Conservation (phyloP, 2,113 vertebrate genomes). For the Cyphomyrus discorhynchus region DNA sequence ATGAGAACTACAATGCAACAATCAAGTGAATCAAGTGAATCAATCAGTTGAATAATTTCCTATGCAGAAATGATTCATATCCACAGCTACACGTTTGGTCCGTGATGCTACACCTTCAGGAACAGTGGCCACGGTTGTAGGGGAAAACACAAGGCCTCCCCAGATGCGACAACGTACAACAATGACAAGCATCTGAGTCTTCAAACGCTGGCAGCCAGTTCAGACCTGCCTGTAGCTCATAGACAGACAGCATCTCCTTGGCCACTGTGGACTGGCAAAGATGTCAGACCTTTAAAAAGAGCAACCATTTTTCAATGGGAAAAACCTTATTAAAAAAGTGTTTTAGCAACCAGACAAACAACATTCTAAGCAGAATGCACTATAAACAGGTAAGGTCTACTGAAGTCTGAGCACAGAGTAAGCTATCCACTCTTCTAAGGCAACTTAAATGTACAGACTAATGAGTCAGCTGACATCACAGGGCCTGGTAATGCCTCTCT, state of each 20-base stretch:
- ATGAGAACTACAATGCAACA: neutral
- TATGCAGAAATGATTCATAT: neutral
- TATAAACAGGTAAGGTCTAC: neutral
- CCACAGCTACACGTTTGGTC: neutral
- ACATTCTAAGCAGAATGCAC: neutral
- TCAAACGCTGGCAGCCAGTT: neutral
- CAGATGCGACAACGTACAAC: neutral
- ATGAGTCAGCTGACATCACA: neutral
- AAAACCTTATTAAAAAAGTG: neutral
- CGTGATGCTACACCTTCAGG: neutral
- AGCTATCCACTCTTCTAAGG: conserved; percentile 1
- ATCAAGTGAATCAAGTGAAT: neutral
- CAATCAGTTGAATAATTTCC: no score
- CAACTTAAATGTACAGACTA: conserved; percentile 2
- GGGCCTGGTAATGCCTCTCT: neutral
- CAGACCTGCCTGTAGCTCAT: neutral
- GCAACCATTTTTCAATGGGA: neutral
- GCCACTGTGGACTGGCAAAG: neutral
- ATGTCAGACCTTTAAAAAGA: neutral
- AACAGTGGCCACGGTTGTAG: neutral
- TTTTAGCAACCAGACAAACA: neutral
- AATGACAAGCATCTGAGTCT: neutral
- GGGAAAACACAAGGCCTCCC: neutral
- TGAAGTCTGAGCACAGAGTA: neutral
- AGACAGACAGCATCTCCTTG: neutral